Conservation (phyloP, 2,113 vertebrate genomes). For the Tychaedon coryphoeus region DNA sequence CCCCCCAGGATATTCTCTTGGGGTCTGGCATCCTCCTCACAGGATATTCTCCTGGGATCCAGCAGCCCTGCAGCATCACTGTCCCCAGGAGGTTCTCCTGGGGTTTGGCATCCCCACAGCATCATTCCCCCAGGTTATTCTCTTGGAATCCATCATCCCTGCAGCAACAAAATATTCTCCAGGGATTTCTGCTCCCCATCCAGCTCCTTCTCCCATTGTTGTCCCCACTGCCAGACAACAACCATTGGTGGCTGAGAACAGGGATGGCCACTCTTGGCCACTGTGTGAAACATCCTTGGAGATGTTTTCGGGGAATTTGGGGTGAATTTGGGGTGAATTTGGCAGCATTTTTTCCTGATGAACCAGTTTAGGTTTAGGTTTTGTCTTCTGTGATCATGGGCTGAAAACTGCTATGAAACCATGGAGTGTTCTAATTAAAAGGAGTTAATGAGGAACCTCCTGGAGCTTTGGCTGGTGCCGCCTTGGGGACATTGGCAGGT, state of each 20-base stretch:
- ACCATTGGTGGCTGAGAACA: accelerated
- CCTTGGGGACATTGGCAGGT: neutral
- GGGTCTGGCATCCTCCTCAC: neutral
- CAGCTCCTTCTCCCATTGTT: neutral
- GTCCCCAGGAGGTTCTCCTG: neutral
- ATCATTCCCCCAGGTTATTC: neutral
- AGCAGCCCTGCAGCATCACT: neutral
- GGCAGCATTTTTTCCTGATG: neutral
- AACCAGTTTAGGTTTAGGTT: neutral
- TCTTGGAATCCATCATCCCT: neutral
- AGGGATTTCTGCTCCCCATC: neutral
- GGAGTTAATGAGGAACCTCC: neutral
- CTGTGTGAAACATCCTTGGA: neutral
- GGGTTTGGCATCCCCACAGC: neutral
- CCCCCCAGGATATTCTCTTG: neutral
- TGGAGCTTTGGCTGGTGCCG: neutral
- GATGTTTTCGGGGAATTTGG: neutral
- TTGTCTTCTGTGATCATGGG: accelerated
- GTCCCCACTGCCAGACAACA: neutral
- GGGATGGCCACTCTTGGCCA: neutral
- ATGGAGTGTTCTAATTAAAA: accelerated
- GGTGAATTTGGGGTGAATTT: neutral
- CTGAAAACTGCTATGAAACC: neutral
- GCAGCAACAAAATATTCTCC: neutral
- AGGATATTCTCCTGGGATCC: accelerated